phyloP scores from a whole-genome alignment of 2,797 vertebrate species.

The Muscicapa striata region DNA sequence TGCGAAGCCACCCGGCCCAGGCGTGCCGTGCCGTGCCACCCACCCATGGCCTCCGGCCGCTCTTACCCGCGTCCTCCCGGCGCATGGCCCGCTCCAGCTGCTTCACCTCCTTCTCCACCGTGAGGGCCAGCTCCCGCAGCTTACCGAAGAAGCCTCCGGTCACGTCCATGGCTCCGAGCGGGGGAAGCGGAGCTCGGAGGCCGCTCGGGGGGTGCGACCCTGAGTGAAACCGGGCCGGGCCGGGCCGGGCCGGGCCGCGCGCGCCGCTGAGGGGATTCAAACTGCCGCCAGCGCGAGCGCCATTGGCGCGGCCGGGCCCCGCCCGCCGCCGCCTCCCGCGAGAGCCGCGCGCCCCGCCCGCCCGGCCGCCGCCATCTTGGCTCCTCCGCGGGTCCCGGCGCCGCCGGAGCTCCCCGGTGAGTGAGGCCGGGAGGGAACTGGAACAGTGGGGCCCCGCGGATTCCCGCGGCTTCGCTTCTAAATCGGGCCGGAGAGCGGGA shows the following conservation, averaged over 20 bases:
- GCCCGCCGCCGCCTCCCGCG: not conserved
- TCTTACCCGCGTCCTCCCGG: not conserved
- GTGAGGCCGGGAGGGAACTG: not conserved
- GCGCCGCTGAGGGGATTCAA: not conserved
- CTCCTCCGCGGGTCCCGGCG: accelerated
- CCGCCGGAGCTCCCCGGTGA: not conserved
- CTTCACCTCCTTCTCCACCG: not conserved
- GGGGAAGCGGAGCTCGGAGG: too few relatives aligned
- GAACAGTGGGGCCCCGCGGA: accelerated
- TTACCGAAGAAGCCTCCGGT: not conserved
- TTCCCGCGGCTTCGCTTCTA: not conserved
- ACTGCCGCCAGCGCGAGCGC: not conserved
- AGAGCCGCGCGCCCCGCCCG: not conserved
- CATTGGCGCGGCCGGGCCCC: not conserved
- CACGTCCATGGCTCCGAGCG: not conserved
- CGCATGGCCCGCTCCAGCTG: not conserved
- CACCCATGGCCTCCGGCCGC: not conserved
- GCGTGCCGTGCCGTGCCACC: too few relatives aligned
- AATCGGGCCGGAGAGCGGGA: accelerated
- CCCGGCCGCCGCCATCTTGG: not conserved
- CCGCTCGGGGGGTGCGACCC: too few relatives aligned
- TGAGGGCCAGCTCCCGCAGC: not conserved
- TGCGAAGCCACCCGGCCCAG: not conserved
- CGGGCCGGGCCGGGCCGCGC: not conserved
- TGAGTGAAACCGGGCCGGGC: not conserved